Evolutionary conservation across 2,797 vertebrate species (phyloP).

Genomic region (Acridotheres tristis): DNA sequence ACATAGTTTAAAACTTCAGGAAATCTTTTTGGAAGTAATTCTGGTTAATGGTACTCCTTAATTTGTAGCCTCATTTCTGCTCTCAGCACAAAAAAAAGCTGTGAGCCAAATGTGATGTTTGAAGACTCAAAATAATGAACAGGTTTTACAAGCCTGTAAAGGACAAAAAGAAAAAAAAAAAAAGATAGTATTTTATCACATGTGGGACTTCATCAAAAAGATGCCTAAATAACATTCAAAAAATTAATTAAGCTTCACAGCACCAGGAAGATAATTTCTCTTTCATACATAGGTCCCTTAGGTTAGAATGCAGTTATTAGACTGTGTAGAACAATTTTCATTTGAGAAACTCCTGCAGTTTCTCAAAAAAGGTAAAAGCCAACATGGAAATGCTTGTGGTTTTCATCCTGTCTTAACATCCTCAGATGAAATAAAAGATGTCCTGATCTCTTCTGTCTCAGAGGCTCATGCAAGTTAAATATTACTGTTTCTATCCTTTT

Average conservation of each 20-base stretch:
- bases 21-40: not conserved
- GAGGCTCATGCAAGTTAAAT: not conserved
- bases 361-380: not conserved
- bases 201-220: not conserved
- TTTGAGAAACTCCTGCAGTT: not conserved
- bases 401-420: not conserved
- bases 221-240: not conserved
- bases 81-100: not conserved
- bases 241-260: slow-evolving; percentile 30
- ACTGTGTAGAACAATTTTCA: not conserved
- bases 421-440: not conserved
- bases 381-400: not conserved
- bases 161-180: not conserved
- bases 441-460: not conserved
- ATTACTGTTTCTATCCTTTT: not conserved
- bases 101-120: not conserved
- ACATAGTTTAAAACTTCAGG: not conserved
- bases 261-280: not conserved
- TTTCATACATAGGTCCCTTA: not conserved
- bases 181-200: not conserved
- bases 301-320: not conserved
- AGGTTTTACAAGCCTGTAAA: not conserved
- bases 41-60: not conserved
- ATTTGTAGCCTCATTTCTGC: not conserved
- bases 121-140: not conserved